Conservation (phyloP, 2,113 vertebrate genomes). For the Terrapene triunguis region DNA sequence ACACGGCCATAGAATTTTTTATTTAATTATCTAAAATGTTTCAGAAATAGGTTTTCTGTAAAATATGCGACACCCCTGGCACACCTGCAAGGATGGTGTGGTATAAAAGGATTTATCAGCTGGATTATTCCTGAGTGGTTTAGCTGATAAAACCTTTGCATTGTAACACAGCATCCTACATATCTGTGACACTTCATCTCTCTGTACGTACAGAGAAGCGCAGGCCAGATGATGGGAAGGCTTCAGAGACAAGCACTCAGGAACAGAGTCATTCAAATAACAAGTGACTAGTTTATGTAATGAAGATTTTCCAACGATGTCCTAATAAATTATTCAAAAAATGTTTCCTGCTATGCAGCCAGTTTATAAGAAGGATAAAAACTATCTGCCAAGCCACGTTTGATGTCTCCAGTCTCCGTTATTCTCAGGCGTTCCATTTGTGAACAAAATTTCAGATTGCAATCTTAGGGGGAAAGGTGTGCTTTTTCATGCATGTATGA, state of each 20-base stretch:
- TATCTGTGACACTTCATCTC: not conserved
- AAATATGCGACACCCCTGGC: not conserved
- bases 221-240: not conserved
- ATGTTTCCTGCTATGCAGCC: not conserved
- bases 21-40: not conserved
- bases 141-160: not conserved
- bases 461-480: not conserved
- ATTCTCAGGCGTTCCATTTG: not conserved
- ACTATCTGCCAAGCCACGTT: not conserved
- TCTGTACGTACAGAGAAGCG: not conserved
- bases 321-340: not conserved
- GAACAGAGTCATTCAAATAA: not conserved
- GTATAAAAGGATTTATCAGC: not conserved
- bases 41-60: not conserved
- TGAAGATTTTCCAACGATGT: not conserved
- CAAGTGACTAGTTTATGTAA: not conserved
- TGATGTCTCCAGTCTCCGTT: not conserved
- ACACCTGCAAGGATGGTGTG: not conserved
- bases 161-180: not conserved
- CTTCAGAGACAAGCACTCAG: not conserved
- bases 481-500: not conserved
- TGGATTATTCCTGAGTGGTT: not conserved
- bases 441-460: not conserved
- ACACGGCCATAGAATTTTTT: not conserved
- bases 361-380: not conserved